These are phyloP conservation scores for Anthoscopus minutus DNA, from an alignment of 2,113 vertebrate genomes.

Conservation along the genomic window DNA sequence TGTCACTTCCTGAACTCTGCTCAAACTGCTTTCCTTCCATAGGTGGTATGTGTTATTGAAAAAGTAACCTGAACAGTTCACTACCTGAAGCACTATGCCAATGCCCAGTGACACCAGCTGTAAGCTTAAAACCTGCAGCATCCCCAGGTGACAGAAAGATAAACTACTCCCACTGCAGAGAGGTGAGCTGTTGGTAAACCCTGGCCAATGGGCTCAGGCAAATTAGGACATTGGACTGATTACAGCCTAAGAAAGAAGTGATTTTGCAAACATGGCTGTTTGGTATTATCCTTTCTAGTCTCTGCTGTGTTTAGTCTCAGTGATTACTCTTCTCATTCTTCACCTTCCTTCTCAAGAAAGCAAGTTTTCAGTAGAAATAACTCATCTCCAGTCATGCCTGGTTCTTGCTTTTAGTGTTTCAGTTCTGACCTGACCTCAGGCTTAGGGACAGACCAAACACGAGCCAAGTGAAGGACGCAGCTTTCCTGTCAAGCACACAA, in stretches of 20 bases:
- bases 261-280: not conserved
- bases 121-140: not conserved
- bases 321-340: no score
- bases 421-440: not conserved
- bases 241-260: not conserved
- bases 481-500: not conserved
- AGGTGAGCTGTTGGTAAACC: not conserved
- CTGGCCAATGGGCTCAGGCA: not conserved
- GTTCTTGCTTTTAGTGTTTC: not conserved
- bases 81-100: not conserved
- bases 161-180: not conserved
- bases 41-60: not conserved
- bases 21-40: not conserved
- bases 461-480: not conserved
- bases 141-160: not conserved
- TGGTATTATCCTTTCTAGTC: not conserved
- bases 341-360: not conserved
- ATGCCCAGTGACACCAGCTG: not conserved
- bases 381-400: not conserved
- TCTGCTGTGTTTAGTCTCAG: not conserved
- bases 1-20: not conserved
- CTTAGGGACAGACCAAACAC: not conserved
- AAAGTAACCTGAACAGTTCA: not conserved
- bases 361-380: not conserved
- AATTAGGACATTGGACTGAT: not conserved